Conservation (phyloP, 2,888 invertebrate species). For the Latrodectus hesperus region DNA sequence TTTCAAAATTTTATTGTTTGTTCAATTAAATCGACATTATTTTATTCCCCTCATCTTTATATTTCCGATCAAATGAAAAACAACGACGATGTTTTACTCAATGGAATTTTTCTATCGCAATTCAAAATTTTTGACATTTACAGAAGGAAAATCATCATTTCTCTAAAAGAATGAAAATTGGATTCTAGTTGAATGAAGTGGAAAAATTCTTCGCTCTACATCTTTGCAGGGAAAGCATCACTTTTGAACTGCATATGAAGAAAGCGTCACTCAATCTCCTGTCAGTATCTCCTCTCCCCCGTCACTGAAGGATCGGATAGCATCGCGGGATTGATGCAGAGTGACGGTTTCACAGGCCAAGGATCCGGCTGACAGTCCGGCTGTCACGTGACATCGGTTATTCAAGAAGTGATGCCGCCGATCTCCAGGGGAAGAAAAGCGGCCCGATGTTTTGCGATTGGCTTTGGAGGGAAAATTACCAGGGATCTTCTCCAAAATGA, state of each 20-base stretch:
- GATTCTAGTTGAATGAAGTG: neutral
- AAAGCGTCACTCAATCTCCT: conserved; percentile 27
- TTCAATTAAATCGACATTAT: too few species aligned
- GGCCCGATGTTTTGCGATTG: conserved; percentile 15
- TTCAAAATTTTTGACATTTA: too few species aligned
- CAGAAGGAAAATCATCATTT: too few species aligned
- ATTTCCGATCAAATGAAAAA: too few species aligned
- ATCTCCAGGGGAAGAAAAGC: conserved; percentile 23
- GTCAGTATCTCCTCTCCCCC: neutral
- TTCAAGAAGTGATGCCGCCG: conserved; percentile 46
- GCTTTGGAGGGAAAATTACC: conserved; percentile 17
- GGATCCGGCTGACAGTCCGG: conserved; percentile 34
- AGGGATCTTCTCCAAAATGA: conserved; percentile 15
- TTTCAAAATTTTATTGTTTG: too few species aligned
- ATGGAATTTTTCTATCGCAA: too few species aligned
- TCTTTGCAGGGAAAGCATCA: neutral
- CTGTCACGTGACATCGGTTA: conserved; percentile 60
- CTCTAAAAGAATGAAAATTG: too few species aligned
- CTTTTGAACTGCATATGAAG: conserved; percentile 9
- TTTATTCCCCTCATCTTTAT: too few species aligned
- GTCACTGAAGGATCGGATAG: conserved; percentile 17
- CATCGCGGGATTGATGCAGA: conserved; percentile 31
- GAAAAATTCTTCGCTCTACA: neutral
- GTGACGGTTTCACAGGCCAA: conserved; percentile 49
- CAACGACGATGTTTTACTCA: too few species aligned